A percentile compares a stretch with the other conserved stretches of the same genome.
phyloP scores from a whole-genome alignment of 2,797 vertebrate species.

The Aeoliscus strigatus region DNA sequence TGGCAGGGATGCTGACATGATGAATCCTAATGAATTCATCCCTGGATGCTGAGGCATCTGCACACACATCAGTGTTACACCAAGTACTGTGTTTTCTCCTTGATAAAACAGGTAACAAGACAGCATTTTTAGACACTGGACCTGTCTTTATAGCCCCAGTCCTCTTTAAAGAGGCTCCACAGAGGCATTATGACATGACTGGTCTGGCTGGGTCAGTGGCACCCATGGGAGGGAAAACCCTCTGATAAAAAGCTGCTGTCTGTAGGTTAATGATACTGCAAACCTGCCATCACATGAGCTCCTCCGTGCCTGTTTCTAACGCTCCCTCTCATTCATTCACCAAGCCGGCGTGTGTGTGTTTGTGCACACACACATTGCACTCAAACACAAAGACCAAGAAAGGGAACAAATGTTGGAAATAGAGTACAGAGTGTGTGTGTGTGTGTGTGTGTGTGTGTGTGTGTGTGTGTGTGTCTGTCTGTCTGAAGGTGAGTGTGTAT shows the following conservation, averaged over 20 bases:
- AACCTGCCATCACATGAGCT: conserved; percentile 20
- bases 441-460: conserved; percentile 5
- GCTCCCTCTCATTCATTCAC: conserved; percentile 10
- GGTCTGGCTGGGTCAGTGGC: conserved; percentile 16
- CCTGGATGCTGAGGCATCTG: too few species aligned
- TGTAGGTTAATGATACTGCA: conserved; percentile 31
- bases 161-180: conserved; percentile 18
- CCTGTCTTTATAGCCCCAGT: conserved; percentile 9
- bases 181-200: conserved; percentile 4
- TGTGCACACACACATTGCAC: too few species aligned
- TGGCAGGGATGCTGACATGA: too few species aligned
- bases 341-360: conserved; percentile 17
- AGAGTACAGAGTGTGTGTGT: conserved; percentile 5
- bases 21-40: too few species aligned
- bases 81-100: too few species aligned
- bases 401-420: too few species aligned
- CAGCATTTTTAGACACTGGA: conserved; percentile 4
- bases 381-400: too few species aligned
- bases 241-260: conserved; percentile 25
- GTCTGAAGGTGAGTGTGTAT: conserved; percentile 55
- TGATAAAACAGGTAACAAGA: too few species aligned
- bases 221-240: conserved; percentile 17
- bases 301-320: conserved; percentile 5
- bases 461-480: conserved; percentile 10
- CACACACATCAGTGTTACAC: too few species aligned